These are phyloP conservation scores for Telenomus remus DNA, from an alignment of 1,140 invertebrate species.

Conservation along the genomic window DNA sequence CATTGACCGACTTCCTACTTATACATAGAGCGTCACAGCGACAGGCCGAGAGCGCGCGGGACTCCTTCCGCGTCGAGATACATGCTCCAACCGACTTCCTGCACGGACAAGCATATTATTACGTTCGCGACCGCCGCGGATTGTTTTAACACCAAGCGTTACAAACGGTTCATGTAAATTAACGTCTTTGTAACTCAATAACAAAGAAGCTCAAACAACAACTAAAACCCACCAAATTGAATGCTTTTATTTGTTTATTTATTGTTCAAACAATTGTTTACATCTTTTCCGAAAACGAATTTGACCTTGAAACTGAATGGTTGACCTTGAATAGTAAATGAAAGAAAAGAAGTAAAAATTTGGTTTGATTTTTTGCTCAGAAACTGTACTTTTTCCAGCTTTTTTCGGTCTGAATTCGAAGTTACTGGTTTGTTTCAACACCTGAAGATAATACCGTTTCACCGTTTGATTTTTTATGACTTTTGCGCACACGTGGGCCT, in stretches of 20 bases:
- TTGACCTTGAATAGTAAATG: too few species aligned
- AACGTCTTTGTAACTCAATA: neutral
- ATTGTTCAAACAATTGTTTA: too few species aligned
- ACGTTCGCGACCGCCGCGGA: constrained; percentile 9
- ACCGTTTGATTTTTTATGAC: neutral
- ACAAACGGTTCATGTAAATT: neutral
- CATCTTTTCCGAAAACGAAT: too few species aligned
- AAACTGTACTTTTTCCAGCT: neutral
- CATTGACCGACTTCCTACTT: constrained; percentile 57
- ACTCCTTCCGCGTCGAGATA: constrained; percentile 51
- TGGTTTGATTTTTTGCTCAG: too few species aligned
- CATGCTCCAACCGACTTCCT: constrained; percentile 37
- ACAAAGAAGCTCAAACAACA: too few species aligned
- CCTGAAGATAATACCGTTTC: neutral
- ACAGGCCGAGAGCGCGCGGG: constrained; percentile 34
- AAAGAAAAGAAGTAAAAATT: too few species aligned
- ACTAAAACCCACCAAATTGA: too few species aligned
- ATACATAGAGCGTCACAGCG: constrained; percentile 7
- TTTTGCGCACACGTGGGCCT: neutral
- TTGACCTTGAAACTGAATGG: too few species aligned
- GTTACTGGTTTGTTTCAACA: neutral
- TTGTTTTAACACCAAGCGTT: neutral
- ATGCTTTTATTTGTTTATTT: too few species aligned
- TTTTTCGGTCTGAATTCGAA: neutral
- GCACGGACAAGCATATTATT: constrained; percentile 23